Conservation (phyloP, 92 coral and sea anemone species). For the Porites evermanni region DNA sequence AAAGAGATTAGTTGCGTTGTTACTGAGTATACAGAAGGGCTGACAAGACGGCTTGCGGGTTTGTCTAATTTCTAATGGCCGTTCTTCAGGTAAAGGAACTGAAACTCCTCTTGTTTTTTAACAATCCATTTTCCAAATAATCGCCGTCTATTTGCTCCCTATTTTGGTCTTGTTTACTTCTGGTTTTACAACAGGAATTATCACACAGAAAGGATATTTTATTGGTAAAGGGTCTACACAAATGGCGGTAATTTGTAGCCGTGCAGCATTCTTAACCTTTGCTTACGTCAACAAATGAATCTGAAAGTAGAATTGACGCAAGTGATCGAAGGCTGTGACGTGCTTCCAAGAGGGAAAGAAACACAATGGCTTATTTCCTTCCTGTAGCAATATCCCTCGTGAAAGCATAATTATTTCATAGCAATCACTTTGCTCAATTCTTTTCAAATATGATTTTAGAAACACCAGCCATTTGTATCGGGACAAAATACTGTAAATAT, state of each 20-base stretch:
- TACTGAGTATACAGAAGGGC: conserved; percentile 36
- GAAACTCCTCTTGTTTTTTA: conserved; percentile 20
- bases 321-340: conserved; percentile 27
- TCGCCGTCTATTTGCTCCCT: conserved; percentile 25
- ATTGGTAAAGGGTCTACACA: conserved; percentile 36
- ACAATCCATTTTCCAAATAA: conserved; percentile 23
- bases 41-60: conserved; percentile 28
- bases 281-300: conserved; percentile 40
- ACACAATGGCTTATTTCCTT: conserved; percentile 32
- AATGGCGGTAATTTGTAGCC: conserved; percentile 49
- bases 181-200: conserved; percentile 22
- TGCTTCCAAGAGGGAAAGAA: conserved; percentile 2
- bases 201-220: conserved; percentile 26
- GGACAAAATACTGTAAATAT: conserved; percentile 37
- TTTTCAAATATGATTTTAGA: conserved; percentile 15
- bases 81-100: conserved; percentile 72
- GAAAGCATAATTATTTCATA: conserved; percentile 28
- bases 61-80: conserved; percentile 70
- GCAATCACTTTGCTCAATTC: conserved; percentile 28
- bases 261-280: conserved; percentile 11
- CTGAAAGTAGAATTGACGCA: conserved; percentile 37
- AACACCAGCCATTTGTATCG: conserved; percentile 36
- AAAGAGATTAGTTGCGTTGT: conserved; percentile 50
- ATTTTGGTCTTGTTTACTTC: conserved; percentile 26
- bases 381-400: conserved; percentile 40